phyloP scores from a whole-genome alignment of 2,888 invertebrate genomes.

The Polymixis flavicincta region DNA sequence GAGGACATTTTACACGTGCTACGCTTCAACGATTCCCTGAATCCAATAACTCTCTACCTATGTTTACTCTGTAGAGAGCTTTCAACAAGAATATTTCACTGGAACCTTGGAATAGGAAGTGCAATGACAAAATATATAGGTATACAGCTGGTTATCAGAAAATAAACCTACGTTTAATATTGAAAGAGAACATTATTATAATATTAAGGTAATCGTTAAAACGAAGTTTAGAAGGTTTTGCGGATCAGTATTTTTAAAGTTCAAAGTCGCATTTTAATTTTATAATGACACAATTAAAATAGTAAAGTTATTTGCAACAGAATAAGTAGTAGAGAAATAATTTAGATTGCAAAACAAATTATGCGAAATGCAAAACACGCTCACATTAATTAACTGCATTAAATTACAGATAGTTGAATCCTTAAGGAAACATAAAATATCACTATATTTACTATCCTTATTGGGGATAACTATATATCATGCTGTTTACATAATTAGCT shows the following conservation, averaged over 20 bases:
- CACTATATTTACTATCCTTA: neutral
- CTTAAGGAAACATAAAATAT: constrained; percentile 20
- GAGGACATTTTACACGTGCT: constrained; percentile 36
- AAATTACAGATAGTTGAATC: neutral
- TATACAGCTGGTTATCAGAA: neutral
- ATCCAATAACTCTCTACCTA: constrained; percentile 40
- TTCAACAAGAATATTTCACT: constrained; percentile 28
- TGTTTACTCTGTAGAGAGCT: constrained; percentile 34
- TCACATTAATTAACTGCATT: constrained; percentile 27
- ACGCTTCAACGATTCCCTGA: constrained; percentile 30
- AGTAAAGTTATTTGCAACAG: neutral
- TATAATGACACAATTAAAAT: neutral
- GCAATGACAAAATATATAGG: constrained; percentile 11
- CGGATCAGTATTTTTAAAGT: too few relatives aligned
- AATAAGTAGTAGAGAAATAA: constrained; percentile 12
- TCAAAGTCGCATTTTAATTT: neutral
- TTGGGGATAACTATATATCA: constrained; percentile 9
- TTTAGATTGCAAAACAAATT: constrained; percentile 13
- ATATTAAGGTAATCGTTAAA: neutral
- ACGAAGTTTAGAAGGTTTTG: neutral
- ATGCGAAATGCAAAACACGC: constrained; percentile 27
- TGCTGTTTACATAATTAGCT: neutral
- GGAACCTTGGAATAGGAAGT: constrained; percentile 11
- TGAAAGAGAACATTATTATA: too few relatives aligned
- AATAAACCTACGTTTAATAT: neutral